These are phyloP conservation scores for Xerus rutilus DNA, from an alignment of 2,797 vertebrate genomes.

Conservation along the genomic window DNA sequence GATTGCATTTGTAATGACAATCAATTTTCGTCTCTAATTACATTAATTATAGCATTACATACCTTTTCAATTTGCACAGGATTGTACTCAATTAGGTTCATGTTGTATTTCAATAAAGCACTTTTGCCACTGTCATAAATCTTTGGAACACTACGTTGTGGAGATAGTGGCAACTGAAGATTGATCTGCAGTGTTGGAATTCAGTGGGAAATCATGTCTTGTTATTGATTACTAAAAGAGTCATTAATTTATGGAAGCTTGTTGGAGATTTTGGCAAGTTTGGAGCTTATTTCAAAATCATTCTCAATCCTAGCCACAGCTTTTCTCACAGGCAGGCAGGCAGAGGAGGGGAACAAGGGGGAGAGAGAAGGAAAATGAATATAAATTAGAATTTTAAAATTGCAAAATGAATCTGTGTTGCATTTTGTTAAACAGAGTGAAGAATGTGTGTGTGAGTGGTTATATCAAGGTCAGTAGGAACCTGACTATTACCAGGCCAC, in stretches of 20 bases:
- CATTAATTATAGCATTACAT: constrained; percentile 73
- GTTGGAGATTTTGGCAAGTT: constrained; percentile 65
- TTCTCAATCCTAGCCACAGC: constrained; percentile 16
- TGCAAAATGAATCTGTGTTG: constrained; percentile 28
- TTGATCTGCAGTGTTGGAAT: constrained; percentile 66
- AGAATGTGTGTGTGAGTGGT: not conserved
- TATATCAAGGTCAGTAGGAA: not conserved
- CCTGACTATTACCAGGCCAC: not conserved
- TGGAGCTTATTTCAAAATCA: constrained; percentile 53
- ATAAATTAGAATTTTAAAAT: constrained; percentile 38
- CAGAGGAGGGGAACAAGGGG: not conserved
- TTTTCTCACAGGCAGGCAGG: not conserved
- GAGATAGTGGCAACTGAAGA: constrained; percentile 46
- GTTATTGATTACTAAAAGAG: constrained; percentile 72
- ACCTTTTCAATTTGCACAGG: constrained; percentile 69
- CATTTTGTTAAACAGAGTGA: constrained; percentile 25
- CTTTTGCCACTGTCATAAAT: constrained; percentile 72
- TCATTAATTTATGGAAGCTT: constrained; percentile 71
- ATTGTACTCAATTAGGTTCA: constrained; percentile 74
- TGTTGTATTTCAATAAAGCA: constrained; percentile 73
- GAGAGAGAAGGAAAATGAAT: not conserved
- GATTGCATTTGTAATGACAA: constrained; percentile 61
- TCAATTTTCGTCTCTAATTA: constrained; percentile 76
- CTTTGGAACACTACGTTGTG: constrained; percentile 56
- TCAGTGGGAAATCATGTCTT: constrained; percentile 67